Percentiles rank a stretch among this genome's conserved stretches.
phyloP scores from a whole-genome alignment of 2,113 vertebrate genomes.

The Catagonus wagneri region DNA sequence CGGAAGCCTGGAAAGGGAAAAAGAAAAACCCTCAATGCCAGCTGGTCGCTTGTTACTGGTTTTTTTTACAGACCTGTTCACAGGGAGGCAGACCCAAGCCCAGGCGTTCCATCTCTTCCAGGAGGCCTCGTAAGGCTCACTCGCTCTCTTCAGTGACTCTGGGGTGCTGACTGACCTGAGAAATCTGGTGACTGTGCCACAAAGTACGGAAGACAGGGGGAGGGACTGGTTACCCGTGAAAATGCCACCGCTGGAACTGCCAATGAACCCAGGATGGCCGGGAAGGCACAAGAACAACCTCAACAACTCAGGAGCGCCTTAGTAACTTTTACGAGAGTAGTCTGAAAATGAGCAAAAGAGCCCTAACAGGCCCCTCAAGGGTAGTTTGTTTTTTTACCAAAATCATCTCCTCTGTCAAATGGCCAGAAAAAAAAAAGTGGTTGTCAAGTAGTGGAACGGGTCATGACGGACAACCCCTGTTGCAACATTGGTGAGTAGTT shows the following conservation, averaged over 20 bases:
- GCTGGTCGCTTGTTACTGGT: neutral
- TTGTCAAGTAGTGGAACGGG: neutral
- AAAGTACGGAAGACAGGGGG: neutral
- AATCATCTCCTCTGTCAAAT: neutral
- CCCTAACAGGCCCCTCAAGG: neutral
- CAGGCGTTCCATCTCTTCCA: neutral
- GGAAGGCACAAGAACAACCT: neutral
- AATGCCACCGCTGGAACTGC: neutral
- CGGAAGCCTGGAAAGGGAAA: conserved; percentile 91
- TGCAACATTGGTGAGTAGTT: neutral
- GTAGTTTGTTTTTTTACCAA: neutral
- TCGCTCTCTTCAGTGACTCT: neutral
- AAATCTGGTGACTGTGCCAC: neutral
- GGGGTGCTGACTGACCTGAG: neutral
- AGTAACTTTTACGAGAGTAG: neutral
- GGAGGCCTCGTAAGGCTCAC: neutral
- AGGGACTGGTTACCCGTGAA: neutral
- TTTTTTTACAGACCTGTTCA: neutral
- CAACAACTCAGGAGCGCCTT: neutral
- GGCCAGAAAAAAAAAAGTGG: neutral
- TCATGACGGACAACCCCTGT: neutral
- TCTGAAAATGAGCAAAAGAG: neutral
- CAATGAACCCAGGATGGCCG: neutral
- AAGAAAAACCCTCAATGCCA: conserved; percentile 73
- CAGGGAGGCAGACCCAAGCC: neutral